Evolutionary conservation across 2,113 vertebrate species (phyloP).

Genomic region (Eurypyga helias): DNA sequence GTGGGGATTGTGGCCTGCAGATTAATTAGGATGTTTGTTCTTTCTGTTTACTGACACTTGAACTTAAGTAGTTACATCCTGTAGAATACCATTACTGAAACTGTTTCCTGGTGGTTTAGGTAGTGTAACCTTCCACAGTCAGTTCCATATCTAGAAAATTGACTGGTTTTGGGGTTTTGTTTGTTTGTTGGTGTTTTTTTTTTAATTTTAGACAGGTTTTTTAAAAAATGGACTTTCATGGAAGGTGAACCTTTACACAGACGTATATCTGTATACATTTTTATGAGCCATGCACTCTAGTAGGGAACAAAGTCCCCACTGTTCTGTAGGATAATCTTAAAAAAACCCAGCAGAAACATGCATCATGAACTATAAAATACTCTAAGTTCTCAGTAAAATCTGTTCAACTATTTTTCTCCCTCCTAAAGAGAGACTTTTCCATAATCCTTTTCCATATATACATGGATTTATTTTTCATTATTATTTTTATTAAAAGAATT

Average conservation of each 20-base stretch:
- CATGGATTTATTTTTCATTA: conserved; percentile 28
- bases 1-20: not conserved
- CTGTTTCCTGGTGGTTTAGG: not conserved
- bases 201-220: not conserved
- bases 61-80: not conserved
- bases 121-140: not conserved
- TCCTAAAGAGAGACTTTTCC: not conserved
- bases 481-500: conserved; percentile 29
- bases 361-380: not conserved
- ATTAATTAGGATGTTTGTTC: not conserved
- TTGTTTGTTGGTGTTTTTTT: no score
- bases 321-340: not conserved
- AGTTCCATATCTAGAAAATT: not conserved
- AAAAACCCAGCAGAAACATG: not conserved
- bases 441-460: not conserved
- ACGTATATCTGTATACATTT: not conserved
- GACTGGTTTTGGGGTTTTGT: no score
- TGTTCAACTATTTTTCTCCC: not conserved
- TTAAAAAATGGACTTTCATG: not conserved
- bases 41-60: not conserved
- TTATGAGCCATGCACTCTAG: not conserved
- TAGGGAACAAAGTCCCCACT: not conserved
- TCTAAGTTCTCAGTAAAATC: not conserved
- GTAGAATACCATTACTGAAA: not conserved
- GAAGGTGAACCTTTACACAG: not conserved